Conservation (phyloP, 1,140 invertebrate genomes). For the Lepeophtheirus salmonis region DNA sequence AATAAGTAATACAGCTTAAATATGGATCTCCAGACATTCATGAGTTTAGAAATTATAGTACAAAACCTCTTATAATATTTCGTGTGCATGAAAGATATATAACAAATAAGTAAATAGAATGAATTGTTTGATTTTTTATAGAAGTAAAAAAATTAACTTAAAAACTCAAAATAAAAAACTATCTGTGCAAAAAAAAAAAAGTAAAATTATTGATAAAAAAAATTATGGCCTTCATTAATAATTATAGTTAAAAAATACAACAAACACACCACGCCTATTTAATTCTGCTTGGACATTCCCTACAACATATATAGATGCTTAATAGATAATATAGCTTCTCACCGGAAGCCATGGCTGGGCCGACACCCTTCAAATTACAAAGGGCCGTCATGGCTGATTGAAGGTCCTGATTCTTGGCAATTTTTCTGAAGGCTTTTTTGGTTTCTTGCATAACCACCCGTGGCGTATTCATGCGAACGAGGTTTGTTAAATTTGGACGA, state of each 20-base stretch:
- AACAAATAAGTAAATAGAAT: no score
- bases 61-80: no score
- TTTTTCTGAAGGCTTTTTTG: slow-evolving; percentile 28
- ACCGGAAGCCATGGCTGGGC: slow-evolving; percentile 34
- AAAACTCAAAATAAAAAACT: neutral
- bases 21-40: no score
- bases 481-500: slow-evolving; percentile 28
- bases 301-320: neutral
- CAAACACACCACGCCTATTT: neutral
- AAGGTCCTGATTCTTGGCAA: slow-evolving; percentile 25
- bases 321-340: slow-evolving; percentile 13
- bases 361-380: slow-evolving; percentile 31
- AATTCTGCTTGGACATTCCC: neutral
- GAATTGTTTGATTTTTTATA: no score
- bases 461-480: slow-evolving; percentile 30
- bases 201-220: neutral
- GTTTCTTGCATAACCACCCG: slow-evolving; percentile 26
- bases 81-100: no score
- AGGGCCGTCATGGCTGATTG: slow-evolving; percentile 28
- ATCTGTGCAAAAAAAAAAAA: neutral
- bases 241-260: neutral
- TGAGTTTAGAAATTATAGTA: no score
- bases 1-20: no score
- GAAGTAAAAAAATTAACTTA: neutral
- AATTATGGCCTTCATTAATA: neutral